Conservation (phyloP, 2,888 invertebrate species). For the Hirudinaria manillensis region DNA sequence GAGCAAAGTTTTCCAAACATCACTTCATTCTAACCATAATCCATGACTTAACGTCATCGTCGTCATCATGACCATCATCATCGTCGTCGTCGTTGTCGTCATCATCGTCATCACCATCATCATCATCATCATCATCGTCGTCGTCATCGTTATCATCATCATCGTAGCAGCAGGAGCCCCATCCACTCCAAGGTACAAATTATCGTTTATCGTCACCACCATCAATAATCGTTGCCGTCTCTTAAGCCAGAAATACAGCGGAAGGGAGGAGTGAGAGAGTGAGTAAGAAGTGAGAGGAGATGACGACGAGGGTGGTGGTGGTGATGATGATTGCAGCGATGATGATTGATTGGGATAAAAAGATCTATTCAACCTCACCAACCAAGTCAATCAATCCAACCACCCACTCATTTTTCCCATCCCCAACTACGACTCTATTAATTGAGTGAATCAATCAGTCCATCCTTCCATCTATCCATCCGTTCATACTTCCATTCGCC, state of each 20-base stretch:
- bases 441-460: too few relatives aligned
- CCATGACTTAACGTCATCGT: slow-evolving; percentile 5
- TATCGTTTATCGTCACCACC: slow-evolving; percentile 14
- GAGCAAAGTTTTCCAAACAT: too few relatives aligned
- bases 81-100: slow-evolving; percentile 12
- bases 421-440: too few relatives aligned
- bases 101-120: slow-evolving; percentile 8
- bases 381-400: too few relatives aligned
- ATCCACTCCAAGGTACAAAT: not conserved
- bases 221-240: slow-evolving; percentile 14
- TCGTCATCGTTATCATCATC: slow-evolving; percentile 7
- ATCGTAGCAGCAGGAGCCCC: slow-evolving; percentile 1
- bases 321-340: not conserved
- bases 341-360: too few relatives aligned
- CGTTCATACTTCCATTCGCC: too few relatives aligned
- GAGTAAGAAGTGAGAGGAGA: slow-evolving; percentile 1
- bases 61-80: slow-evolving; percentile 23
- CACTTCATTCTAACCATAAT: not conserved
- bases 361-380: too few relatives aligned
- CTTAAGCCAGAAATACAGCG: slow-evolving; percentile 6
- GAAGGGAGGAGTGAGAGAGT: slow-evolving; percentile 6
- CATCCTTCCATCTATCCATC: too few relatives aligned
- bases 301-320: not conserved
- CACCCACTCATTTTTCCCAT: too few relatives aligned
- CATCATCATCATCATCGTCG: slow-evolving; percentile 17